These are phyloP conservation scores for Epinotia nisella DNA, from an alignment of 2,888 invertebrate species.

Conservation along the genomic window DNA sequence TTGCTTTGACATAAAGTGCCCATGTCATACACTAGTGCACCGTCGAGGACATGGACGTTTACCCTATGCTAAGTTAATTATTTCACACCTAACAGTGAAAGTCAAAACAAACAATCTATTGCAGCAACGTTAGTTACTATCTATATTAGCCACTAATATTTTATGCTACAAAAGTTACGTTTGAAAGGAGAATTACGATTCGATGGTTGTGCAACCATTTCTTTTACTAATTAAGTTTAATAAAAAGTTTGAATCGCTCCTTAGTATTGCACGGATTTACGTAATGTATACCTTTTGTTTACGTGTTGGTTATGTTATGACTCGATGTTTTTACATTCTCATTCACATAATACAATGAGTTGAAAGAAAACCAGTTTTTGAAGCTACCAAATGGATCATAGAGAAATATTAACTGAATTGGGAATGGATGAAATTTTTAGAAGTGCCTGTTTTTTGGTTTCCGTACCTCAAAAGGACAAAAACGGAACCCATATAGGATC, in stretches of 20 bases:
- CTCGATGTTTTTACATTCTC: neutral
- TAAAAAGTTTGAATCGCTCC: constrained; percentile 20
- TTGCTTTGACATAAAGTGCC: too few relatives aligned
- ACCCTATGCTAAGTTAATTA: neutral
- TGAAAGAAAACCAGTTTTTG: neutral
- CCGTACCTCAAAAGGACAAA: too few relatives aligned
- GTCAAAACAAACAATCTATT: constrained; percentile 4
- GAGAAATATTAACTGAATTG: neutral
- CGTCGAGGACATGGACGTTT: too few relatives aligned
- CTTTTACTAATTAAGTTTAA: constrained; percentile 31
- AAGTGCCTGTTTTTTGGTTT: too few relatives aligned
- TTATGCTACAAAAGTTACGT: constrained; percentile 19
- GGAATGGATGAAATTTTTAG: neutral
- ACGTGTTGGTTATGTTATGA: constrained; percentile 18
- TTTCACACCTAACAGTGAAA: constrained; percentile 19
- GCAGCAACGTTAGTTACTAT: constrained; percentile 4
- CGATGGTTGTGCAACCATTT: constrained; percentile 24
- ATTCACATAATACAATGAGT: constrained; percentile 16
- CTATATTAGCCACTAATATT: constrained; percentile 15
- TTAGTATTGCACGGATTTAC: constrained; percentile 24
- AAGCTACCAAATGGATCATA: neutral
- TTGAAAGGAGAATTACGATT: neutral
- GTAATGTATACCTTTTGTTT: constrained; percentile 23
- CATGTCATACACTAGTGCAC: too few relatives aligned
- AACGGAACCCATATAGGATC: too few relatives aligned